Conservation (phyloP, 1,140 invertebrate genomes). For the Drosophila auraria region DNA sequence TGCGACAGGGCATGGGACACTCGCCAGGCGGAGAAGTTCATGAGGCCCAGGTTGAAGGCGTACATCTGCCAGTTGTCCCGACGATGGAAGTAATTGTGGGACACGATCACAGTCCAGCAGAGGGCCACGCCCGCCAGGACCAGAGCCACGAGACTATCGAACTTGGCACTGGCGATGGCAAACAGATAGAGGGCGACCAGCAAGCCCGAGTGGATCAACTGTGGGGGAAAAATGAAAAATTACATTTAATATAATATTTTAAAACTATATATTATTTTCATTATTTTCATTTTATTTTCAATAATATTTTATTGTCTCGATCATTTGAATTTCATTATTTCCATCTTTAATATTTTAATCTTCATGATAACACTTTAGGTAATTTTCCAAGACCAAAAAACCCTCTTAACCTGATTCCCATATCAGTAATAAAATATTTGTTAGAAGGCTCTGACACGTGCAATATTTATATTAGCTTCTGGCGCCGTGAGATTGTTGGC, state of each 20-base stretch:
- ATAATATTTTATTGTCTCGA: background rate
- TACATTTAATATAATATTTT: no score
- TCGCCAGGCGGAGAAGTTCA: conserved; percentile 90
- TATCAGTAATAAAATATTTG: background rate
- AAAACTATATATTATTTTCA: no score
- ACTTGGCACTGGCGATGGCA: conserved; percentile 86
- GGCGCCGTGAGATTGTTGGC: background rate
- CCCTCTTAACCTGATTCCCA: background rate
- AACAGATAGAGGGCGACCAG: conserved; percentile 86
- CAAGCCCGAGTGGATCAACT: conserved; percentile 82
- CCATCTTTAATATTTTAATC: background rate
- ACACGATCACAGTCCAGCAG: conserved; percentile 86
- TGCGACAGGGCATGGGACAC: conserved; percentile 92
- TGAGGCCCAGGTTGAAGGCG: conserved; percentile 89
- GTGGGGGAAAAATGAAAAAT: background rate
- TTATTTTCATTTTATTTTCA: no score
- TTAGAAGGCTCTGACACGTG: conserved; percentile 8
- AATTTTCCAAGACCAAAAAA: background rate
- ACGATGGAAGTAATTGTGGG: conserved; percentile 94
- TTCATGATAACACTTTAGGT: background rate
- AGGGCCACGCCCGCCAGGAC: conserved; percentile 87
- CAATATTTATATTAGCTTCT: background rate
- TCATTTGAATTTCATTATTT: background rate
- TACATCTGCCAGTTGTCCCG: conserved; percentile 93
- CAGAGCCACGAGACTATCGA: conserved; percentile 84